phyloP scores from a whole-genome alignment of 2,113 vertebrate genomes.

The Hippocampus mohnikei region DNA sequence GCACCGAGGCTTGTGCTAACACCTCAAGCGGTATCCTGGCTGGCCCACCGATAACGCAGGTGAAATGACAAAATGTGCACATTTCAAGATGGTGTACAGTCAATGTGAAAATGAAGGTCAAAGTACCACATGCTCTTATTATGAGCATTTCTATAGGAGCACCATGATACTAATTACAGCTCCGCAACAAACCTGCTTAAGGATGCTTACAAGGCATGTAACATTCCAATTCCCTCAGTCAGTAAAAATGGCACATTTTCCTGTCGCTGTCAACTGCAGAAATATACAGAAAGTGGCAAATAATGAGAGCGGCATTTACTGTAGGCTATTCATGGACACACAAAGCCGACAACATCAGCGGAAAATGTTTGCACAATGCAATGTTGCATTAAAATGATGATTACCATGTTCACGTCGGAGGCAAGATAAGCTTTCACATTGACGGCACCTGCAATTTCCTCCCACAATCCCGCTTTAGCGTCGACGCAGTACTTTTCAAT shows the following conservation, averaged over 20 bases:
- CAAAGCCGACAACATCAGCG: not conserved
- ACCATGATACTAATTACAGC: not conserved
- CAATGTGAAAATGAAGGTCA: not conserved
- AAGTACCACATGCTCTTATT: not conserved
- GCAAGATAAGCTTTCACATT: not conserved
- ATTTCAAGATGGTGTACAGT: not conserved
- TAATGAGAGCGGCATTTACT: constrained; percentile 1
- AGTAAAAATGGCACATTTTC: not conserved
- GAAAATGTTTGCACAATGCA: not conserved
- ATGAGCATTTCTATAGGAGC: constrained; percentile 2
- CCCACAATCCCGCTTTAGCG: not conserved
- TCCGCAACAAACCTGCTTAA: not conserved
- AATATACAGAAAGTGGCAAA: not conserved
- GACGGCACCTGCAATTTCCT: not conserved
- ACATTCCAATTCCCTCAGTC: not conserved
- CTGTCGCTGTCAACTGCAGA: not conserved
- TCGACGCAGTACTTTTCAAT: not conserved
- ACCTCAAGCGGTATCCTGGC: too few relatives aligned
- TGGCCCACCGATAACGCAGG: too few relatives aligned
- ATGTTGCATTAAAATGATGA: not conserved
- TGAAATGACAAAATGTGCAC: not conserved
- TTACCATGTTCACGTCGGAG: not conserved
- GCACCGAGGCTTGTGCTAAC: not conserved
- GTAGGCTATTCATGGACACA: not conserved
- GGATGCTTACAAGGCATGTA: not conserved